These are phyloP conservation scores for Meloidogyne chitwoodi DNA, from an alignment of 1,140 invertebrate genomes.

Conservation along the genomic window DNA sequence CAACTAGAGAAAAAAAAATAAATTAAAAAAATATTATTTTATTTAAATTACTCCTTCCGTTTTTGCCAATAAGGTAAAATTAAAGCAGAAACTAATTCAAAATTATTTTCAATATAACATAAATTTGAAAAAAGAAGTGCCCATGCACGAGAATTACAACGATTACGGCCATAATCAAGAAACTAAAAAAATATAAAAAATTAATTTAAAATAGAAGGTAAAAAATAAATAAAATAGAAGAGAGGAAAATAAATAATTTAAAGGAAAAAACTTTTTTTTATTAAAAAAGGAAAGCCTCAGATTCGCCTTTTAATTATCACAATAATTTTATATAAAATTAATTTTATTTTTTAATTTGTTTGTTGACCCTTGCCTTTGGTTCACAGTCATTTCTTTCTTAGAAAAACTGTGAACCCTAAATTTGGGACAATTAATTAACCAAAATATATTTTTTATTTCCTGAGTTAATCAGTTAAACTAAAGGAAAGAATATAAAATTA, in stretches of 20 bases:
- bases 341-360: background rate
- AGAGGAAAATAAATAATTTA: too few species aligned
- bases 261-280: background rate
- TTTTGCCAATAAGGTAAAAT: conserved; percentile 1
- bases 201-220: too few species aligned
- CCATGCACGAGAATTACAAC: conserved; percentile 5
- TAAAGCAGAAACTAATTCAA: conserved; percentile 2
- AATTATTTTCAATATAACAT: conserved; percentile 13
- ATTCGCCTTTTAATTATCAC: background rate
- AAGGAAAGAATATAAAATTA: too few species aligned
- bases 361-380: background rate
- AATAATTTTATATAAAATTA: background rate
- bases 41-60: conserved; percentile 2
- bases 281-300: background rate
- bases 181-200: background rate
- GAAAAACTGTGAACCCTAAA: background rate
- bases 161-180: conserved; percentile 12
- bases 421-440: background rate
- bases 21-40: too few species aligned
- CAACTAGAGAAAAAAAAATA: background rate
- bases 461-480: background rate
- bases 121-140: conserved; percentile 9
- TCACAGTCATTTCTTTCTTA: background rate
- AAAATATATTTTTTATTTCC: background rate
- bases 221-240: too few species aligned